Evolutionary conservation across 1,140 invertebrate genomes (phyloP).

Genomic region (Lanistes nyassanus): DNA sequence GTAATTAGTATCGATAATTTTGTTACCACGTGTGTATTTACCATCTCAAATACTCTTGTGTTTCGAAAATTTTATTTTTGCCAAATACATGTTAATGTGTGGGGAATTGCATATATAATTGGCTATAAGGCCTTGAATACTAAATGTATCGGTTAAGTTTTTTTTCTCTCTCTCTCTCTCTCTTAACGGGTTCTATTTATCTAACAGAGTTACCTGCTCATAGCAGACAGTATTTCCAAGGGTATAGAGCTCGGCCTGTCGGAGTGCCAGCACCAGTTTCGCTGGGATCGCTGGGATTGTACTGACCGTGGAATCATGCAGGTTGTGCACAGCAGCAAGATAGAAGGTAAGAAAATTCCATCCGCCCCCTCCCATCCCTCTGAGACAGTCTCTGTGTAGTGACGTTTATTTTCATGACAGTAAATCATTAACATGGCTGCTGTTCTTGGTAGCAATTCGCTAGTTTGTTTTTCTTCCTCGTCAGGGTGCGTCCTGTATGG

Average conservation of each 20-base stretch:
- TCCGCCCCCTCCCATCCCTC: too few relatives aligned
- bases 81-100: background rate
- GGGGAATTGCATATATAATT: background rate
- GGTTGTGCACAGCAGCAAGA: constrained; percentile 11
- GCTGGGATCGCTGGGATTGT: constrained; percentile 26
- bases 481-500: too few relatives aligned
- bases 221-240: constrained; percentile 24
- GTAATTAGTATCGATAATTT: background rate
- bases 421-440: too few relatives aligned
- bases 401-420: too few relatives aligned
- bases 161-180: background rate
- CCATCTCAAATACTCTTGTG: too few relatives aligned
- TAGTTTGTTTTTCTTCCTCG: too few relatives aligned
- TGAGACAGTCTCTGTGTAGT: too few relatives aligned
- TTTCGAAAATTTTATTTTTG: too few relatives aligned
- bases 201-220: constrained; percentile 19
- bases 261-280: constrained; percentile 23
- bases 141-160: background rate
- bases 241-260: constrained; percentile 25
- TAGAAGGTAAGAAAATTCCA: background rate
- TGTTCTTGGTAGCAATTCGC: too few relatives aligned
- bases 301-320: constrained; percentile 17
- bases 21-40: background rate
- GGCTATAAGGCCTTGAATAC: background rate
- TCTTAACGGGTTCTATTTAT: background rate